Conservation (phyloP, 2,888 invertebrate species). For the Sthenelais limicola region DNA sequence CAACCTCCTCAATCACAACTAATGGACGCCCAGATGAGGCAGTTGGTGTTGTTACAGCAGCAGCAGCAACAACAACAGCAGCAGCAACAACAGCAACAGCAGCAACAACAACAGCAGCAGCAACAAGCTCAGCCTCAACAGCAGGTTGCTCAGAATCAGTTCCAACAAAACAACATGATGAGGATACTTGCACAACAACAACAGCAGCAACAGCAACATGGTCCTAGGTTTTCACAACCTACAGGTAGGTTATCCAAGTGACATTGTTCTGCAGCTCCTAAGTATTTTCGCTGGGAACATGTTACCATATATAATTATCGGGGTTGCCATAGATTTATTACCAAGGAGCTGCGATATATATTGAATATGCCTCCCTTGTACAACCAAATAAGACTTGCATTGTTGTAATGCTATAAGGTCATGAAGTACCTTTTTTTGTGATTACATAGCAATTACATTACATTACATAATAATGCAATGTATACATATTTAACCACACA, state of each 20-base stretch:
- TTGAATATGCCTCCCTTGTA: no score
- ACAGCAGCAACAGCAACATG: constrained; percentile 55
- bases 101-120: constrained; percentile 56
- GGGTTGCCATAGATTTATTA: no score
- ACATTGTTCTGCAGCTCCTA: background rate
- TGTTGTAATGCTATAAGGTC: no score
- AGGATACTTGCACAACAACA: constrained; percentile 52
- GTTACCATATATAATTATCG: no score
- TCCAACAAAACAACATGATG: constrained; percentile 68
- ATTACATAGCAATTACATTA: no score
- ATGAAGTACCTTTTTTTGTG: no score
- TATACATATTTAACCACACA: no score
- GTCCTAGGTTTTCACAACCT: constrained; percentile 59
- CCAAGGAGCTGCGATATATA: no score
- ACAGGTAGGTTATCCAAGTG: constrained; percentile 52
- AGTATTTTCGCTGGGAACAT: background rate
- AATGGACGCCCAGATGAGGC: constrained; percentile 45
- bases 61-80: constrained; percentile 72
- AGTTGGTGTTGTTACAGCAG: constrained; percentile 67
- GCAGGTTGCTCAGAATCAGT: constrained; percentile 53
- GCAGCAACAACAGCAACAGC: constrained; percentile 70
- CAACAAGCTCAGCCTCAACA: constrained; percentile 9
- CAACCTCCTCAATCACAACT: constrained; percentile 70
- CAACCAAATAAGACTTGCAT: no score
- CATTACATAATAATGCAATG: no score